These are phyloP conservation scores for Poecilus cupreus DNA, from an alignment of 2,888 invertebrate genomes.

Conservation along the genomic window DNA sequence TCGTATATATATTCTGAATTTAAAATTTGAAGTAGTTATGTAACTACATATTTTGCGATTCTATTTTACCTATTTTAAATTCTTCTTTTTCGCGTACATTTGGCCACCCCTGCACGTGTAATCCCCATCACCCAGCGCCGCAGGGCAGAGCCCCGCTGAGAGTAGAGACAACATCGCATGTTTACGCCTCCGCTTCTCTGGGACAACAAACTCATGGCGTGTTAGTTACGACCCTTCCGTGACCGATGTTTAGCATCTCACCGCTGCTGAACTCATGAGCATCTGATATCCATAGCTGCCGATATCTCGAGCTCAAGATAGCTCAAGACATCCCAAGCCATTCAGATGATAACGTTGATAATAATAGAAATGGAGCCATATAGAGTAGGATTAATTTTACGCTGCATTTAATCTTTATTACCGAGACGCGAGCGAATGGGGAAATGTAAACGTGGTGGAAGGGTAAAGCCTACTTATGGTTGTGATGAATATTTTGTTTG, in stretches of 20 bases:
- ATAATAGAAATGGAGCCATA: neutral
- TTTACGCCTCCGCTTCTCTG: neutral
- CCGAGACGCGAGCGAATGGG: neutral
- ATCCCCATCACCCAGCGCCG: neutral
- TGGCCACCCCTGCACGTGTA: neutral
- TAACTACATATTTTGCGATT: neutral
- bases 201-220: neutral
- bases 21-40: too few species aligned
- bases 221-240: slow-evolving; percentile 39
- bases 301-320: neutral
- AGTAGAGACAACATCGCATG: neutral
- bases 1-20: too few species aligned
- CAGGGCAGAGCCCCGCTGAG: neutral
- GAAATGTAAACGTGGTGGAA: neutral
- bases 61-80: neutral
- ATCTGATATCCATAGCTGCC: neutral
- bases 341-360: too few species aligned
- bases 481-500: slow-evolving; percentile 10
- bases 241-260: slow-evolving; percentile 38
- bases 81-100: neutral
- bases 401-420: slow-evolving; percentile 14
- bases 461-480: neutral
- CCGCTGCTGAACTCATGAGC: neutral
- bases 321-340: too few species aligned
- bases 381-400: neutral